Percentiles rank a stretch among this genome's conserved stretches.
Conservation (phyloP, 2,888 invertebrate species). For the Drosophila nigricruria region DNA sequence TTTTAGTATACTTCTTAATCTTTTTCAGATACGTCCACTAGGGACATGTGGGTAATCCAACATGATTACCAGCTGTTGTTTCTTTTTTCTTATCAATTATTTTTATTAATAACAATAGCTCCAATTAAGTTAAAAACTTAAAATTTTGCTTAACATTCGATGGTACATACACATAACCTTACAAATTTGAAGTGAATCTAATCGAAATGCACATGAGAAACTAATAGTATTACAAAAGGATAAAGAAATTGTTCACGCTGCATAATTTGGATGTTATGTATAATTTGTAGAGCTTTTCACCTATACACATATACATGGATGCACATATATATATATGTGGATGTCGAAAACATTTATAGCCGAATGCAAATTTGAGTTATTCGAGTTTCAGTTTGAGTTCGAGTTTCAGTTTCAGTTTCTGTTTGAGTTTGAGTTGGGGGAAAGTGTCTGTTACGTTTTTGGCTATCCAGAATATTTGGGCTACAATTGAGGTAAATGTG, state of each 20-base stretch:
- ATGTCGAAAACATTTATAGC: neutral
- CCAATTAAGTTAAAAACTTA: neutral
- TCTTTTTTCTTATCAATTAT: neutral
- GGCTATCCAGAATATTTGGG: neutral
- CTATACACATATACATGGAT: neutral
- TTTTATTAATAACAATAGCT: neutral
- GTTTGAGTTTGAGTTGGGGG: neutral
- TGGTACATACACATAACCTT: conserved; percentile 13
- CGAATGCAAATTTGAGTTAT: neutral
- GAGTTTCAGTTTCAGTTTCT: no score
- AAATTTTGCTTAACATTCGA: conserved; percentile 4
- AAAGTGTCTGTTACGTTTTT: neutral
- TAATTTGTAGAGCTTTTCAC: conserved; percentile 11
- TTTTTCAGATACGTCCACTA: no score
- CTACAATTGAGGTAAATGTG: conserved; percentile 10
- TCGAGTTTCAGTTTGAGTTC: neutral
- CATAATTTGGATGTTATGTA: conserved; percentile 1
- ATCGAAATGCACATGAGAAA: neutral
- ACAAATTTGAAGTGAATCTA: neutral
- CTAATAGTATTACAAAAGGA: neutral
- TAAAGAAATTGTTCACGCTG: neutral
- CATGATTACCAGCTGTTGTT: no score
- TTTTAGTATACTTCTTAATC: no score
- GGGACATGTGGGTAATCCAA: no score
- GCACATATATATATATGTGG: neutral